Conservation (phyloP, 2,113 vertebrate genomes). For the Lanius collurio region DNA sequence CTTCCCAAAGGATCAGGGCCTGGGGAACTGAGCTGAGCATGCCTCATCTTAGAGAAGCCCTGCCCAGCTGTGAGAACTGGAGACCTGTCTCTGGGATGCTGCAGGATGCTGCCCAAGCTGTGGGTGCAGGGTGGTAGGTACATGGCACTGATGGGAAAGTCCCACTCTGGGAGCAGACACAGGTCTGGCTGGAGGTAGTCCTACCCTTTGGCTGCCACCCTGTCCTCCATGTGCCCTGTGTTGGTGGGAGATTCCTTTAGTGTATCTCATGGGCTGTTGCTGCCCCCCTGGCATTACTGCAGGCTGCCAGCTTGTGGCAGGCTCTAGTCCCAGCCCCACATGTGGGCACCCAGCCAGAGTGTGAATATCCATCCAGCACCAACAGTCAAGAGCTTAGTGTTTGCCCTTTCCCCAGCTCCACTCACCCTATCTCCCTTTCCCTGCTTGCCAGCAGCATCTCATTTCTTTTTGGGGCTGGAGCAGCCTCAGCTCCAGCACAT, state of each 20-base stretch:
- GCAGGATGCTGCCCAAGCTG: background rate
- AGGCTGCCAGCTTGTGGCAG: background rate
- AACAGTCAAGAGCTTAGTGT: background rate
- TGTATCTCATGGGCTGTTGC: background rate
- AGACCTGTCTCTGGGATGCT: background rate
- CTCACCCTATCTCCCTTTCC: background rate
- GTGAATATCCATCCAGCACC: background rate
- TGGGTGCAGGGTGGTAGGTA: background rate
- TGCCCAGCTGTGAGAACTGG: background rate
- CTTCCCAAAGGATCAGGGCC: background rate
- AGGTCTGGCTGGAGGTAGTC: background rate
- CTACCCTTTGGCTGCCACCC: background rate
- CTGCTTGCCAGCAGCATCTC: background rate
- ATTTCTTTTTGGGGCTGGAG: background rate
- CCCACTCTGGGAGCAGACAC: background rate
- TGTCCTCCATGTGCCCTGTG: accelerated
- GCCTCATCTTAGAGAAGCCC: background rate
- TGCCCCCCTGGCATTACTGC: background rate
- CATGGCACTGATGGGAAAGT: background rate
- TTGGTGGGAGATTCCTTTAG: background rate
- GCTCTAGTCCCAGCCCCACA: background rate
- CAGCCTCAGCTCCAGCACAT: background rate
- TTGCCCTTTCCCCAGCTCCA: background rate
- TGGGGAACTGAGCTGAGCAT: background rate
- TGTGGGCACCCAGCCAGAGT: background rate